Evolutionary conservation across 1,140 invertebrate genomes (phyloP).

Genomic region (Zaprionus tsacasi): DNA sequence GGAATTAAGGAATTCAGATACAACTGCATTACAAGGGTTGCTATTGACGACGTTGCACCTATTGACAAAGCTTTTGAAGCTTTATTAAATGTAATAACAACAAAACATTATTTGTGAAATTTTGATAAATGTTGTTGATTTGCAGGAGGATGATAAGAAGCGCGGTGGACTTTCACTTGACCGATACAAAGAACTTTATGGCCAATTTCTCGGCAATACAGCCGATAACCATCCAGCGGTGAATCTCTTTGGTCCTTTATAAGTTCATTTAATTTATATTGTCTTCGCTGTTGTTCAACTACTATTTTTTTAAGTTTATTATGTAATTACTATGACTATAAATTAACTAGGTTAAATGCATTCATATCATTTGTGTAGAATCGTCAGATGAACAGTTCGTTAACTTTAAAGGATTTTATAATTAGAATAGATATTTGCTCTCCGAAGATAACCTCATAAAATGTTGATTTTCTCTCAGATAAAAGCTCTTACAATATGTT

Average conservation of each 20-base stretch:
- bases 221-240: constrained; percentile 89
- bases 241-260: constrained; percentile 91
- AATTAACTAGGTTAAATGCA: constrained; percentile 72
- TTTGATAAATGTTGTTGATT: background rate
- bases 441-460: constrained; percentile 61
- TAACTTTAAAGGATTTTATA: constrained; percentile 67
- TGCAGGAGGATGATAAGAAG: constrained; percentile 91
- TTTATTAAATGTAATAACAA: constrained; percentile 89
- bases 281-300: constrained; percentile 84
- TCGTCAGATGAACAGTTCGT: constrained; percentile 75
- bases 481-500: constrained; percentile 64
- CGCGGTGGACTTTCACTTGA: constrained; percentile 90
- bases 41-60: constrained; percentile 89
- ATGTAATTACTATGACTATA: constrained; percentile 81
- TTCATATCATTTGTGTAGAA: constrained; percentile 79
- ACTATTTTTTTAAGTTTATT: constrained; percentile 79
- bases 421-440: constrained; percentile 70
- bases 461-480: constrained; percentile 67
- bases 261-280: constrained; percentile 63
- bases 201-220: constrained; percentile 91
- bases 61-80: constrained; percentile 91
- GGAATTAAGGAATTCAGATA: constrained; percentile 92
- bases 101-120: background rate
- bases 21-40: constrained; percentile 91
- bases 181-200: constrained; percentile 92